phyloP scores from a whole-genome alignment of 2,113 vertebrate genomes.

The Passer domesticus region DNA sequence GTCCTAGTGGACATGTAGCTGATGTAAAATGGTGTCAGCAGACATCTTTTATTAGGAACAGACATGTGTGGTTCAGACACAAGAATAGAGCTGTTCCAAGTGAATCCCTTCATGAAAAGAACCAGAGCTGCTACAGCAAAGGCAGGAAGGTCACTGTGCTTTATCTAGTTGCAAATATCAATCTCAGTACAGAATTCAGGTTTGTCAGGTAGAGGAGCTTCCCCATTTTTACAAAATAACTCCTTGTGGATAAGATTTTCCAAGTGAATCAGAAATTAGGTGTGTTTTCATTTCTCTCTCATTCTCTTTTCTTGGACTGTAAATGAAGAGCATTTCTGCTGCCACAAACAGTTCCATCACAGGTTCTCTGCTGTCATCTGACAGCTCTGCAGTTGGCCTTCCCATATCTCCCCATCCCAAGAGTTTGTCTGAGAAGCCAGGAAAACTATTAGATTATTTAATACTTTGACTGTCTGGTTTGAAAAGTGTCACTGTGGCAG shows the following conservation, averaged over 20 bases:
- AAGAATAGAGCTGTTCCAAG: not conserved
- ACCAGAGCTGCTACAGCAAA: not conserved
- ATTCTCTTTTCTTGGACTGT: not conserved
- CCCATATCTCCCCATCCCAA: not conserved
- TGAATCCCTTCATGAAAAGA: not conserved
- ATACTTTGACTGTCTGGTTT: not conserved
- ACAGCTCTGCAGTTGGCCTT: not conserved
- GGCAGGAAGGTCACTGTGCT: not conserved
- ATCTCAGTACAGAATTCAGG: not conserved
- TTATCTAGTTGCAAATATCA: not conserved
- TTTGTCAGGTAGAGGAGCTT: not conserved
- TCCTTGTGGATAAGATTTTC: not conserved
- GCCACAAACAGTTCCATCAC: not conserved
- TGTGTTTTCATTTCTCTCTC: not conserved
- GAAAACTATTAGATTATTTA: not conserved
- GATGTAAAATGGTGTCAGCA: not conserved
- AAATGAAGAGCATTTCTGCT: not conserved
- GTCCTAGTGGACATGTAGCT: not conserved
- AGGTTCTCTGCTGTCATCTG: not conserved
- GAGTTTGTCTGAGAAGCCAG: not conserved
- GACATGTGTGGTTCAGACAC: not conserved
- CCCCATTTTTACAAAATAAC: not conserved
- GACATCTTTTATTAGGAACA: not conserved
- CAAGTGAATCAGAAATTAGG: not conserved
- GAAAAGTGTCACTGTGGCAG: not conserved